Conservation (phyloP, 30 jellyfish, hydroid and myxozoan genomes). For the Pelagia noctiluca region DNA sequence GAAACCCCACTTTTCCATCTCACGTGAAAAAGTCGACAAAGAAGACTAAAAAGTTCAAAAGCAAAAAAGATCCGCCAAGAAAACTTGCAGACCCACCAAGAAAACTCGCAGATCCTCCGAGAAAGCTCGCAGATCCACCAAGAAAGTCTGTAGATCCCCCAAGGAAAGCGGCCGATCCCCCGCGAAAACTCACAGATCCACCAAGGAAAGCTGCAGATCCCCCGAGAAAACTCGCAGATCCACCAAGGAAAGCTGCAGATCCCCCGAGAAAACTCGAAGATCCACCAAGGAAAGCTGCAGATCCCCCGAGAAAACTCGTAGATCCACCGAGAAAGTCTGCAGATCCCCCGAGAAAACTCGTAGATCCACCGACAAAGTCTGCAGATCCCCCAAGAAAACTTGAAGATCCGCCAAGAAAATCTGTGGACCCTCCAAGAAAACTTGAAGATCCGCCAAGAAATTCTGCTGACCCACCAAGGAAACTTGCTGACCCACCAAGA, state of each 20-base stretch:
- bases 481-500: constrained; percentile 27
- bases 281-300: constrained; percentile 26
- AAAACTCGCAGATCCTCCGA: neutral
- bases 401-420: neutral
- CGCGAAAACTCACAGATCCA: constrained; percentile 12
- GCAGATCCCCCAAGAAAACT: neutral
- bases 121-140: neutral
- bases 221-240: constrained; percentile 20
- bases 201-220: constrained; percentile 50
- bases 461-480: constrained; percentile 37
- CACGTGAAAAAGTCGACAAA: constrained; percentile 14
- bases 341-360: constrained; percentile 39
- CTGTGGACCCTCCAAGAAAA: constrained; percentile 17
- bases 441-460: constrained; percentile 20
- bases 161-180: constrained; percentile 14
- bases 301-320: constrained; percentile 27
- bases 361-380: too few relatives aligned
- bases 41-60: neutral
- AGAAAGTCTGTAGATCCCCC: neutral
- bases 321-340: constrained; percentile 47
- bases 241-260: constrained; percentile 23
- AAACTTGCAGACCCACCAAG: neutral
- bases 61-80: neutral
- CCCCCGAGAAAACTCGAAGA: constrained; percentile 17
- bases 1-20: constrained; percentile 47